These are phyloP conservation scores for Dermatemys mawii DNA, from an alignment of 2,113 vertebrate species.

Conservation along the genomic window DNA sequence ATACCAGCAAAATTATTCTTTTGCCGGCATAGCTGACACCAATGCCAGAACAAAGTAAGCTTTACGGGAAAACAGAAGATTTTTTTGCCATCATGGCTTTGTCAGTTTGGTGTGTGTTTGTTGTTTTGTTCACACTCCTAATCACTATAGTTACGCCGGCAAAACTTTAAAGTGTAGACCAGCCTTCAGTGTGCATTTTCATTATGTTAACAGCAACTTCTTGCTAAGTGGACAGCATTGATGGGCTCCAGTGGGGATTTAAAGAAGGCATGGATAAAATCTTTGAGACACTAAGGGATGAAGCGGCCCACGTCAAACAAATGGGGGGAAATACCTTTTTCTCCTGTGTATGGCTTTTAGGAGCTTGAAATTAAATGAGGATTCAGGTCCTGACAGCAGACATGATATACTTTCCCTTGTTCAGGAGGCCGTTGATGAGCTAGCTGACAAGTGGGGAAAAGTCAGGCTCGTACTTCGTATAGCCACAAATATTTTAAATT, in stretches of 20 bases:
- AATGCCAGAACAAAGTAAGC: not conserved
- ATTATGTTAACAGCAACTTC: not conserved
- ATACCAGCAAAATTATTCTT: not conserved
- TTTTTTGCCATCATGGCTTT: not conserved
- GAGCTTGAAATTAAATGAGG: not conserved
- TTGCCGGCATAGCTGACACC: not conserved
- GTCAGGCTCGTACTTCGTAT: not conserved
- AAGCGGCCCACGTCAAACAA: not conserved
- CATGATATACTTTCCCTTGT: not conserved
- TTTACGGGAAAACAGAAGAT: not conserved
- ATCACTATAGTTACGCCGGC: not conserved
- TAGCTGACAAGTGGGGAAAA: not conserved
- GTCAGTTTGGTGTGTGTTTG: not conserved
- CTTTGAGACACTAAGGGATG: not conserved
- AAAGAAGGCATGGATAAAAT: not conserved
- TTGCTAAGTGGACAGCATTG: not conserved
- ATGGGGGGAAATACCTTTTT: not conserved
- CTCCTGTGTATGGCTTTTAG: not conserved
- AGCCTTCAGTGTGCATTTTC: not conserved
- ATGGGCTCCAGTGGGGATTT: not conserved
- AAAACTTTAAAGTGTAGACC: not conserved
- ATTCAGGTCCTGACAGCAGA: not conserved
- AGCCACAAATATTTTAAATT: not conserved
- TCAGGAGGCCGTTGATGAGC: not conserved
- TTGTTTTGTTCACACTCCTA: not conserved